Conservation (phyloP, 2,888 invertebrate species). For the Chaetoderma sp. region DNA sequence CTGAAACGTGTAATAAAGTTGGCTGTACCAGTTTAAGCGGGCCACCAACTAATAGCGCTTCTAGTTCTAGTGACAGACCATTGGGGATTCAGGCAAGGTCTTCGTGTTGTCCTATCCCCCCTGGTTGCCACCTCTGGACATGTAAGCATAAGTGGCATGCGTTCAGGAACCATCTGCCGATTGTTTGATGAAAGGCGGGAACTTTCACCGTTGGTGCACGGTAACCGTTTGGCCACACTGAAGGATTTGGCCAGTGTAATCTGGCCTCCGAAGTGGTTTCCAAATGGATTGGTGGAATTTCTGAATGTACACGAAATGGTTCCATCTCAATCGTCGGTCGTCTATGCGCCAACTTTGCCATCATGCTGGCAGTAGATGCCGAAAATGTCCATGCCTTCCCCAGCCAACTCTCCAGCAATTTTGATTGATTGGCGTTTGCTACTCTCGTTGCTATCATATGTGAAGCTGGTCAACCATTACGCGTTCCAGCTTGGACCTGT, state of each 20-base stretch:
- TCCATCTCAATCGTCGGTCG: not conserved
- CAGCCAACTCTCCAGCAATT: not conserved
- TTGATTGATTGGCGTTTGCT: not conserved
- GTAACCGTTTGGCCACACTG: not conserved
- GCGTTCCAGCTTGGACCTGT: too few species aligned
- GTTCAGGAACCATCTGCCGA: not conserved
- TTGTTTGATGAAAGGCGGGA: not conserved
- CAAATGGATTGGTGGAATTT: not conserved
- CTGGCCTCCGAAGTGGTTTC: not conserved
- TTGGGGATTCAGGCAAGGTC: too few species aligned
- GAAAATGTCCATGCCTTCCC: not conserved
- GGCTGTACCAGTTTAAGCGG: too few species aligned
- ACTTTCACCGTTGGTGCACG: not conserved
- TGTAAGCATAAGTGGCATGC: not conserved
- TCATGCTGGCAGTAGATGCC: not conserved
- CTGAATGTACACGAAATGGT: not conserved
- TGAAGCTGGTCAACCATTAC: not conserved
- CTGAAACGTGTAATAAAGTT: too few species aligned
- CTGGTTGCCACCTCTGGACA: not conserved
- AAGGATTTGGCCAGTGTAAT: not conserved
- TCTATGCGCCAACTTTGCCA: not conserved
- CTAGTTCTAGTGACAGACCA: too few species aligned
- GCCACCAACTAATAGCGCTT: too few species aligned
- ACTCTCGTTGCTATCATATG: not conserved
- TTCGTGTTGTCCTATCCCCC: not conserved